Percentiles rank a stretch among this genome's conserved stretches.
phyloP scores from a whole-genome alignment of 2,888 invertebrate species.

The Leucozona laternaria region DNA sequence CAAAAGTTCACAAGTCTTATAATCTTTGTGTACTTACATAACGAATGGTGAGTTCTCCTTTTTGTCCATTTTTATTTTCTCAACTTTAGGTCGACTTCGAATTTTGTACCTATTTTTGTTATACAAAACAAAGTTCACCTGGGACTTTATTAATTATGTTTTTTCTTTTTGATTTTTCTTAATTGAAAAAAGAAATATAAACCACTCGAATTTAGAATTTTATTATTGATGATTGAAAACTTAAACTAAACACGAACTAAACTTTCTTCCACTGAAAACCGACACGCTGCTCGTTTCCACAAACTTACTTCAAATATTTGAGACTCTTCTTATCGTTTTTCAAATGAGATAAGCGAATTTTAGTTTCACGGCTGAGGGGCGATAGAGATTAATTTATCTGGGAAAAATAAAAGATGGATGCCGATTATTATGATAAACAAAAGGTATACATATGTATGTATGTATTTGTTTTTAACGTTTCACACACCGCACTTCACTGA shows the following conservation, averaged over 20 bases:
- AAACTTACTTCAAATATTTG: conserved; percentile 9
- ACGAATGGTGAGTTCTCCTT: conserved; percentile 52
- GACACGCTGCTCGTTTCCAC: not conserved
- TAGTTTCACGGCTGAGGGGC: not conserved
- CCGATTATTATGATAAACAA: not conserved
- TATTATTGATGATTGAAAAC: not conserved
- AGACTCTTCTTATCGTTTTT: conserved; percentile 14
- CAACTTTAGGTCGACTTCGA: not conserved
- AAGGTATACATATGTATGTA: not conserved
- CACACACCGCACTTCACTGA: not conserved
- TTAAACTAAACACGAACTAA: not conserved
- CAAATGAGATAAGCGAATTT: conserved; percentile 1
- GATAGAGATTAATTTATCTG: not conserved
- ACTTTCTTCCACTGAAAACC: not conserved
- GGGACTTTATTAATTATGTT: not conserved
- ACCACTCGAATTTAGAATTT: not conserved
- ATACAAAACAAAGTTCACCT: not conserved
- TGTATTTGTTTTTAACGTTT: not conserved
- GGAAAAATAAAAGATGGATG: not conserved
- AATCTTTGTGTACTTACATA: conserved; percentile 46
- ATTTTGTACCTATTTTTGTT: not conserved
- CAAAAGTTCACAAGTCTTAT: too few relatives aligned
- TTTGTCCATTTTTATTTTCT: conserved; percentile 28
- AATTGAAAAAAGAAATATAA: not conserved
- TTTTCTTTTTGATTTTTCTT: not conserved